Evolutionary conservation across 1,140 invertebrate genomes (phyloP), one percentile per base, ranked within the genome.

Genomic region (Lethocerus indicus): DNA sequence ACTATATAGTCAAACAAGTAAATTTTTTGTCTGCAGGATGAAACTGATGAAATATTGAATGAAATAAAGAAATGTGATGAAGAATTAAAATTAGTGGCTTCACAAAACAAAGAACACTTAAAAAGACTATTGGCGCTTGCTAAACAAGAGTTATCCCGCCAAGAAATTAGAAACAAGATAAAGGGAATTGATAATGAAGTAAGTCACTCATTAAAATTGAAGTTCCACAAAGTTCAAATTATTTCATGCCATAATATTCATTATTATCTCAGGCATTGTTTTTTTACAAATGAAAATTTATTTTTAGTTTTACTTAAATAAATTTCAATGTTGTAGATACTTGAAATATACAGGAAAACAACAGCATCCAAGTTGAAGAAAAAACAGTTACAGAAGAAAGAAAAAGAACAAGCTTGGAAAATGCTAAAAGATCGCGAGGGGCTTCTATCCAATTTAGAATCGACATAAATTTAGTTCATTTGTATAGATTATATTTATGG

Each of bases 31-130:
- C 52, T 66, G 24, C 65, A 75, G 58, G 73, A 75, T 37, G 76
- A 80, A 3, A 79, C 84, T 55, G 88, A 93, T 65, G 87, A 92
- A 63, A 85, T 93, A 58, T 63, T 89, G 47, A 63, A 71, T 7
- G 88, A 92, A 69, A 80, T 93, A 24, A 83, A 83, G 63, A 74
- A 82, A 55, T 87, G 87, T 58, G 84, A 89, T 57, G 73, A 81
- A 47, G 86, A 91, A 63, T 65, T 92, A 1, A 71, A 73, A 40
- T 72, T 70, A 0, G 64, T 87, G 6, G 74, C 79, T 39, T 71
- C 74, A 60, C 78, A 80, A 50, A 87, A 87, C 60, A 69, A 77
- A 44, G 64, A 66, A 14, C 75, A 82, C 54, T 62, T 84, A 1
- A 76, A 75, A 52, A 68, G 71, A 45, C 56, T 88, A 2, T 61